Base-by-base conservation (phyloP, 2,888 invertebrate genomes). In the Cheiracanthium punctorium region DNA sequence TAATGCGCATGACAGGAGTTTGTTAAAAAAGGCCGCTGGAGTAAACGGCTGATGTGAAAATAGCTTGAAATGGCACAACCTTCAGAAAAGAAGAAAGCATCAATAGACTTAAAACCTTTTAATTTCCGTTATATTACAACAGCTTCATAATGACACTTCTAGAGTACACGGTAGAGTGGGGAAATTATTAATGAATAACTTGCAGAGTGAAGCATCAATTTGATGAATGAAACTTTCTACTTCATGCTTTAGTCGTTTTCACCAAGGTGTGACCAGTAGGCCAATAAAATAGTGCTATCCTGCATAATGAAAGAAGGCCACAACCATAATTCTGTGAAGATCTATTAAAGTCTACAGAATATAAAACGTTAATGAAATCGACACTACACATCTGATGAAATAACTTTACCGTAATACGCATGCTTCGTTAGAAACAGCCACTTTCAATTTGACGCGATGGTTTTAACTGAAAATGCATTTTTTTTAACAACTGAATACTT, bases 241-340 rank as follows among this genome's bases (percentile, higher is more conserved):
- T 76, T 43, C 24, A 8, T 82, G 82, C 20, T 64, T 76, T 69
- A 43, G 32, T 30, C 41, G 65, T 30, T 58, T 76, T 64, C 75
- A 76, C 58, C 58, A 70, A 71, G 58, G 82, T 82, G 75, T 75
- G 82, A 82, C 82, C 28, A 75, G 58, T 37, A 74, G 81, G 81
- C 52, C 74, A 69, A 20, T 41, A 37, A 17, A 58, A 79, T 52
- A 41, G 64, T 24, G 71, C 20, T 58, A 71, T 30, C 24, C 37
- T 80, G 30, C 80, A 80, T 80, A 73, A 80, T 80, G 64, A 64
- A 80, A 43, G 72, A 80, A 72, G 80, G 65, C 41, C 64, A 43
- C 14, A 37, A 24, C 29, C 70, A 70, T 52, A 30, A 70, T 43
- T 17, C 37, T 28, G 37, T 28, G 41, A 41, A 65, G 67, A 58